A percentile compares a stretch with the other conserved stretches of the same genome.
Evolutionary conservation across 2,113 vertebrate species (phyloP).

Genomic region (Tragulus kanchil): DNA sequence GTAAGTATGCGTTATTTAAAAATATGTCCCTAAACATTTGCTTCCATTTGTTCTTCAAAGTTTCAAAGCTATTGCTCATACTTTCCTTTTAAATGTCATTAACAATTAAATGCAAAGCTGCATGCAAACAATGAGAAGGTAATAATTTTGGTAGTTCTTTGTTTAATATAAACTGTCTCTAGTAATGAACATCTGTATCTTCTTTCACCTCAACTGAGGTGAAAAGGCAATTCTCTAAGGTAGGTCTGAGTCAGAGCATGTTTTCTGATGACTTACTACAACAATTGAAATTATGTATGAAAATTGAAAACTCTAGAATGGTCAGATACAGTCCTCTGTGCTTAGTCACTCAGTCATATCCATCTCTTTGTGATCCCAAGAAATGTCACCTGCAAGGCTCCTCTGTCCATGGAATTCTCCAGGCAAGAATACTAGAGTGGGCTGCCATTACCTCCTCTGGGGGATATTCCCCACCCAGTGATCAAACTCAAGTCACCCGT

Average conservation of each 20-base stretch:
- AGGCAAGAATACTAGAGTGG: too few relatives aligned
- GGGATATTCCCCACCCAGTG: too few relatives aligned
- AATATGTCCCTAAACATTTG: background rate
- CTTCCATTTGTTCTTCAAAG: background rate
- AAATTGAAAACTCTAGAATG: background rate
- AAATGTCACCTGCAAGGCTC: too few relatives aligned
- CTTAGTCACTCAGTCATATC: too few relatives aligned
- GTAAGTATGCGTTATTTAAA: background rate
- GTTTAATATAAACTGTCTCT: background rate
- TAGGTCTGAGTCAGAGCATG: background rate
- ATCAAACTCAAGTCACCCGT: too few relatives aligned
- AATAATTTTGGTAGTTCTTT: background rate
- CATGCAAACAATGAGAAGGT: background rate
- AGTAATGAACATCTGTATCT: conserved; percentile 6
- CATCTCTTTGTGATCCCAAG: too few relatives aligned
- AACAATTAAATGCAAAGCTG: background rate
- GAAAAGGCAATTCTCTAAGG: background rate
- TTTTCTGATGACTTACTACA: background rate
- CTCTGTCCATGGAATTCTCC: too few relatives aligned
- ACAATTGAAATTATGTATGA: background rate
- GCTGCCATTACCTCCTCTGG: too few relatives aligned
- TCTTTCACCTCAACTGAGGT: background rate
- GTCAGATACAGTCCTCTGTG: background rate
- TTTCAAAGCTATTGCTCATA: background rate
- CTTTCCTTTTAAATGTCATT: background rate